A percentile compares a stretch with the other conserved stretches of the same genome.
Conservation (phyloP, 2,113 vertebrate genomes). For the Haliaeetus leucogaster region DNA sequence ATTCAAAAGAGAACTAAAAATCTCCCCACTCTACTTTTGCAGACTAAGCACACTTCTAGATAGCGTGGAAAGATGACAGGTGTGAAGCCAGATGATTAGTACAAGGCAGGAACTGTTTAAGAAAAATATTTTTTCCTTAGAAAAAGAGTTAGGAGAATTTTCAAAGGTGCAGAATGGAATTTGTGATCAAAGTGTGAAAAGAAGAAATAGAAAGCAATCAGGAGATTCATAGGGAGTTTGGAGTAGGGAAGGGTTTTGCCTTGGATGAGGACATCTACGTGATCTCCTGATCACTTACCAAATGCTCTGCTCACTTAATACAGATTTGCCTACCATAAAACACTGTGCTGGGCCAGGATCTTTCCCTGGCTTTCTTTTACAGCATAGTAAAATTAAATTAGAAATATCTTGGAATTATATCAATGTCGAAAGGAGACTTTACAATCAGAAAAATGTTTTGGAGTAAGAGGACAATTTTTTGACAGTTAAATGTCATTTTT, state of each 20-base stretch:
- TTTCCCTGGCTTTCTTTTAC: neutral
- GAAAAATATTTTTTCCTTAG: neutral
- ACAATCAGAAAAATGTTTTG: neutral
- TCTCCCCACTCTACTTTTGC: neutral
- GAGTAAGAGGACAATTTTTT: neutral
- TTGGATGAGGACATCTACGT: neutral
- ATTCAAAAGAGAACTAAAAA: neutral
- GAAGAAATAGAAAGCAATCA: neutral
- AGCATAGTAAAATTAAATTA: neutral
- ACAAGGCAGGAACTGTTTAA: neutral
- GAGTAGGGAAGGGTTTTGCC: neutral
- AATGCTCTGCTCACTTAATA: neutral
- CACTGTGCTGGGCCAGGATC: neutral
- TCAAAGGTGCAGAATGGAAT: neutral
- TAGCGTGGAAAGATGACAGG: neutral
- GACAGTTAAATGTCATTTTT: neutral
- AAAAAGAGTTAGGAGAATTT: neutral
- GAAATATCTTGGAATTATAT: neutral
- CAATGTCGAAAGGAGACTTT: neutral
- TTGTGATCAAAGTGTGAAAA: neutral
- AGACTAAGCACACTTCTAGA: neutral
- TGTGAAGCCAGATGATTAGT: neutral
- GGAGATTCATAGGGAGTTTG: neutral
- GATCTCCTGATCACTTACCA: neutral
- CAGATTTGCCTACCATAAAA: neutral